Base-by-base conservation (phyloP, 1,140 invertebrate genomes). In the Rhagoletis zephyria region DNA sequence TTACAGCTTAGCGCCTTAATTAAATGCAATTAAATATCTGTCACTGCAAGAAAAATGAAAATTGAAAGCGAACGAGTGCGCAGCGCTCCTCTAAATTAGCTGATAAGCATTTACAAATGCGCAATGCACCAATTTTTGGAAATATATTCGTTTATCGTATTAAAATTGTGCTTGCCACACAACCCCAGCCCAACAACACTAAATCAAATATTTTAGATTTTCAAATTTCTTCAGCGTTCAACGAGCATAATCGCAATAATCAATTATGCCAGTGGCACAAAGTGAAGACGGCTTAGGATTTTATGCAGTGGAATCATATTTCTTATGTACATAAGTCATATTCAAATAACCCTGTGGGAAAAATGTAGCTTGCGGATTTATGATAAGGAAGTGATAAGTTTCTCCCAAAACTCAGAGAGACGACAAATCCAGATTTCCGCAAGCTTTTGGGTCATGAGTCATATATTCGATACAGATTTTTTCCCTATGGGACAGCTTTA, bases 181-280 rank as follows among this genome's bases (percentile, higher is more conserved):
- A 74, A 42, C 67, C 67, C 14, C 67, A 1, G 9, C 19, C n/a
- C 10, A n/a, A 74, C 42, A 40, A 9, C 64, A n/a, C 40, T n/a
- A 30, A 56, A 81, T 81, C 74, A 81, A 81, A 81, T 56, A 81
- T 56, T 81, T 16, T 81, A 81, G 74, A 19, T 81, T 81, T 81
- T 81, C 9, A 0, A 81, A 81, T 12, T 51, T 81, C 74, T 81
- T 81, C 74, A 81, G n/a, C 74, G 16, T 12, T 81, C 48, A 51
- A 81, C 16, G n/a, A n/a, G 4, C 19, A 51, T 81, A 56, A 81
- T 81, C 74, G 56, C 6, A 51, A 56, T 81, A 81, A 81, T 81
- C 74, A 81, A 81, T 81, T 81, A 81, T 81, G 74, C 74, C 74
- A 81, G 16, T 56, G 74, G 74, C 74, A 81, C 19, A 10, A 67